Conservation (phyloP, 1,140 invertebrate genomes). For the Drosophila azteca region DNA sequence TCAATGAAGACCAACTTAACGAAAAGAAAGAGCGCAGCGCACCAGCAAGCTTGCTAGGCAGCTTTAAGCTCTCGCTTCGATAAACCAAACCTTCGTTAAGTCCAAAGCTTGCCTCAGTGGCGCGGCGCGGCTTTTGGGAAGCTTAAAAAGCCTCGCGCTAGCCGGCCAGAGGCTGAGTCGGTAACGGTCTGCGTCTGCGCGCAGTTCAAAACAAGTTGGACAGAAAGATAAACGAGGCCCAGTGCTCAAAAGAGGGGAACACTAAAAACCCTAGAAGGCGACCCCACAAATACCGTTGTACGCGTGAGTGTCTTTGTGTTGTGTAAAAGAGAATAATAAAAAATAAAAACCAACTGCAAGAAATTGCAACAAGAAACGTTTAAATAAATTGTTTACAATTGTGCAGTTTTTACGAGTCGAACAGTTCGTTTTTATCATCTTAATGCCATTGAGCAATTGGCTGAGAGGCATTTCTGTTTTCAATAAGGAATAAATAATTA, state of each 20-base stretch:
- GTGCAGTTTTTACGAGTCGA: neutral
- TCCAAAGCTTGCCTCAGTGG: neutral
- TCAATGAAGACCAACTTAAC: too few species aligned
- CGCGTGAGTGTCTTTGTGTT: constrained; percentile 22
- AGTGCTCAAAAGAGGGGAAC: constrained; percentile 22
- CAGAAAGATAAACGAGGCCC: constrained; percentile 17
- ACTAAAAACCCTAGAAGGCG: constrained; percentile 43
- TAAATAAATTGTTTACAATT: constrained; percentile 20
- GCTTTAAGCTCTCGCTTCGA: constrained; percentile 33
- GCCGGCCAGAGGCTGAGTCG: constrained; percentile 62
- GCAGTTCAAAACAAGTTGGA: constrained; percentile 65
- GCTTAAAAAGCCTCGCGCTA: constrained; percentile 67
- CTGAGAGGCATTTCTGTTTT: constrained; percentile 25
- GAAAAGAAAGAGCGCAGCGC: neutral
- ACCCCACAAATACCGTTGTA: constrained; percentile 19
- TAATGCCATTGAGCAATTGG: constrained; percentile 35
- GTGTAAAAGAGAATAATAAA: constrained; percentile 12
- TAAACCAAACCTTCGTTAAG: constrained; percentile 9
- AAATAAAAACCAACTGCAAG: too few species aligned
- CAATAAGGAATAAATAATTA: constrained; percentile 59
- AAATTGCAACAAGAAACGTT: constrained; percentile 11
- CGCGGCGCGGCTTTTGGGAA: constrained; percentile 3
- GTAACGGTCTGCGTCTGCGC: constrained; percentile 76
- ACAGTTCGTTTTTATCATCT: constrained; percentile 17
- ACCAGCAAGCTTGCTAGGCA: constrained; percentile 6